Conservation (phyloP, 2,888 invertebrate species). For the Petrophora chlorosata region DNA sequence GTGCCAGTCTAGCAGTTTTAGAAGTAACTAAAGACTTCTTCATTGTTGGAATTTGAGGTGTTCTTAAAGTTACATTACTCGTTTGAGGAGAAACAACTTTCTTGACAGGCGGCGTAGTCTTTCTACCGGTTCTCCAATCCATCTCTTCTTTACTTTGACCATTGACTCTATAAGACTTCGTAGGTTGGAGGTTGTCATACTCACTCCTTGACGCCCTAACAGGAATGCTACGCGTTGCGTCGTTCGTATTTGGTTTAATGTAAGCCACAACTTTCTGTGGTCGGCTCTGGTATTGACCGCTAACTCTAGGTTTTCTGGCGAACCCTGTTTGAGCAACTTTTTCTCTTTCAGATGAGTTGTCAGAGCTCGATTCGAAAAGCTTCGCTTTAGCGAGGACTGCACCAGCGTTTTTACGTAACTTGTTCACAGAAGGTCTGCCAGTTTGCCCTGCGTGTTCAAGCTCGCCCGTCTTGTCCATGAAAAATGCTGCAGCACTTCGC, state of each 20-base stretch:
- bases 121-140: constrained; percentile 56
- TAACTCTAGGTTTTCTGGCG: constrained; percentile 71
- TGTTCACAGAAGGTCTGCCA: constrained; percentile 89
- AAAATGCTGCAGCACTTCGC: constrained; percentile 82
- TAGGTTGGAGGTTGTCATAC: constrained; percentile 32
- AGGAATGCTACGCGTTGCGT: constrained; percentile 45
- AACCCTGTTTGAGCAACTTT: constrained; percentile 61
- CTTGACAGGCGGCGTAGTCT: constrained; percentile 61
- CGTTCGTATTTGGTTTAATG: constrained; percentile 50
- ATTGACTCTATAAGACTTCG: constrained; percentile 43
- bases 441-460: constrained; percentile 72
- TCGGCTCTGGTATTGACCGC: constrained; percentile 55
- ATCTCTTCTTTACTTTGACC: constrained; percentile 52
- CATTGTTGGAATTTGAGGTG: constrained; percentile 80
- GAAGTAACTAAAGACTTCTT: constrained; percentile 85
- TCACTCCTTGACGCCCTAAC: constrained; percentile 42
- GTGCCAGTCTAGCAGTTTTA: constrained; percentile 78
- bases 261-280: constrained; percentile 54
- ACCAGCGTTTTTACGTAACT: constrained; percentile 89
- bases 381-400: constrained; percentile 92
- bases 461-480: constrained; percentile 78
- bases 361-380: constrained; percentile 86
- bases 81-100: constrained; percentile 63
- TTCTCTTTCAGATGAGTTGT: constrained; percentile 73
- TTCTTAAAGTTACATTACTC: constrained; percentile 47